phyloP scores from a whole-genome alignment of 2,797 vertebrate species.

The Myotis pilosus region DNA sequence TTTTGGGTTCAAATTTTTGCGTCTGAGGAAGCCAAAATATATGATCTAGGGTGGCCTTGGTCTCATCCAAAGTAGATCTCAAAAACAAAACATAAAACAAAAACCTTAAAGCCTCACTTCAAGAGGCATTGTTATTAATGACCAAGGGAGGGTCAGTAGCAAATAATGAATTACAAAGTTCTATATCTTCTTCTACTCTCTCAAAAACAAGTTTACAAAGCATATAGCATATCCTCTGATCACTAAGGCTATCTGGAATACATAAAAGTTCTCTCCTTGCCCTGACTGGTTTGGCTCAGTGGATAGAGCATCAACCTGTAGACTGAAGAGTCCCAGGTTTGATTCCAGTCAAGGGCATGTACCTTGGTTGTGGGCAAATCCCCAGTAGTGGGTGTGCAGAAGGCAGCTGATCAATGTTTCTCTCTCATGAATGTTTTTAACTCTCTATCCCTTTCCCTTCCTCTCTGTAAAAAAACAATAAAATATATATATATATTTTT shows the following conservation, averaged over 20 bases:
- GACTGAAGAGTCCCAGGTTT: too few relatives aligned
- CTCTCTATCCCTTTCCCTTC: too few relatives aligned
- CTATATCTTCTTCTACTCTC: background rate
- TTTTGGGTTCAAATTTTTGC: conserved; percentile 54
- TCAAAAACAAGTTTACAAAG: background rate
- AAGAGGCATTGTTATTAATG: background rate
- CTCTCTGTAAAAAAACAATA: too few relatives aligned
- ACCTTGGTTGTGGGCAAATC: too few relatives aligned
- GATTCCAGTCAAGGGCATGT: too few relatives aligned
- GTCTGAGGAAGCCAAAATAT: conserved; percentile 51
- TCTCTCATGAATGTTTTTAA: too few relatives aligned
- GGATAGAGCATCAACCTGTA: too few relatives aligned
- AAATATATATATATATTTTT: too few relatives aligned
- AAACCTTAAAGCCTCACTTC: background rate
- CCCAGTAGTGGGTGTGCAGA: too few relatives aligned
- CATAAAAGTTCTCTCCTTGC: background rate
- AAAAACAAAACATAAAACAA: conserved; percentile 28
- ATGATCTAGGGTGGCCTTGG: background rate
- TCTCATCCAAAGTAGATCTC: conserved; percentile 28
- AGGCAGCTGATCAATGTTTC: too few relatives aligned
- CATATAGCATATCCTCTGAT: background rate
- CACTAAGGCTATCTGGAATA: background rate
- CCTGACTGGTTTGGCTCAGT: too few relatives aligned
- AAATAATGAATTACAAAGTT: background rate
- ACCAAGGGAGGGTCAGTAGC: background rate